Evolutionary conservation across 2,113 vertebrate genomes (phyloP).

Genomic region (Chelonoidis abingdonii): DNA sequence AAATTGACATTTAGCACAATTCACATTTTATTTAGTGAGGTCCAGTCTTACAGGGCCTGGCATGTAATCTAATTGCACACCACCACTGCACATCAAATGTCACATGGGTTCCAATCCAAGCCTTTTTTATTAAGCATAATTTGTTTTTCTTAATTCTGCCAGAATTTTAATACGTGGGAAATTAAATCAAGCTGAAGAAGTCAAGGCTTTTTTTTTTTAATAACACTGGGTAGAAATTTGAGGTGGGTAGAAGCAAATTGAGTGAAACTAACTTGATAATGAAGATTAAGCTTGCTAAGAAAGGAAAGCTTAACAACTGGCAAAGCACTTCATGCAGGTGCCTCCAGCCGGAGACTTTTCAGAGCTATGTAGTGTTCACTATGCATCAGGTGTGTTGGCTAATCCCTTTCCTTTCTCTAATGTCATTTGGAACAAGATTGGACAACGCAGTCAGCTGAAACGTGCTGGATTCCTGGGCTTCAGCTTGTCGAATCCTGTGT

Average conservation of each 20-base stretch:
- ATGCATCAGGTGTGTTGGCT: not conserved
- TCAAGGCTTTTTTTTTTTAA: not conserved
- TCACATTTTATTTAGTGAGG: not conserved
- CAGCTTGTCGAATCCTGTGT: not conserved
- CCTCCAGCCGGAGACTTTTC: not conserved
- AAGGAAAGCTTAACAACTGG: not conserved
- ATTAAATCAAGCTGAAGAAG: not conserved
- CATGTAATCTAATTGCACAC: not conserved
- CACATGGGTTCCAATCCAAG: not conserved
- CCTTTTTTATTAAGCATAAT: not conserved
- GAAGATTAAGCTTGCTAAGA: not conserved
- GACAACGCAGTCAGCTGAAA: not conserved
- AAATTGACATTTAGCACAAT: not conserved
- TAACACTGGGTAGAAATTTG: slow-evolving; percentile 4
- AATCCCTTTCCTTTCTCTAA: not conserved
- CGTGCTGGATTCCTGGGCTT: not conserved
- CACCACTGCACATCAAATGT: not conserved
- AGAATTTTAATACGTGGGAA: not conserved
- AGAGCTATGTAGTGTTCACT: not conserved
- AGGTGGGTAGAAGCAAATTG: not conserved
- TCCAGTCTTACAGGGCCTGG: not conserved
- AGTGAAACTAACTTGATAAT: not conserved
- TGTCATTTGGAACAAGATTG: not conserved
- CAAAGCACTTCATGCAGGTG: not conserved
- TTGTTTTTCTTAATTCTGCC: not conserved